A percentile compares a stretch with the other conserved stretches of the same genome.
phyloP scores from a whole-genome alignment of 2,888 invertebrate genomes.

The Megaustenia siamemsis region DNA sequence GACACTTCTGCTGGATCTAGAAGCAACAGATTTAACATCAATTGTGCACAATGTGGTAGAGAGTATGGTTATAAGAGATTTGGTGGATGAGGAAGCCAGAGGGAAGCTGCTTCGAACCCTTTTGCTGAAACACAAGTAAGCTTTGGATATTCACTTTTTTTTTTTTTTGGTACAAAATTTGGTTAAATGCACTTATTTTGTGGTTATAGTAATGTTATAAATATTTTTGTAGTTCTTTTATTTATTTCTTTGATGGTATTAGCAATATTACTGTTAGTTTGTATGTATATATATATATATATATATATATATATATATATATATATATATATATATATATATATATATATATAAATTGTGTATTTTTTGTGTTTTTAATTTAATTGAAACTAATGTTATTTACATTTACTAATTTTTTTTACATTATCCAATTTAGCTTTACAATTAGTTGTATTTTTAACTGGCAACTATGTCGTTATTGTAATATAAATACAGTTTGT shows the following conservation, averaged over 20 bases:
- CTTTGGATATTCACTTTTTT: conserved; percentile 12
- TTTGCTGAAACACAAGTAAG: conserved; percentile 89
- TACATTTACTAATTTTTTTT: too few relatives aligned
- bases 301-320: too few relatives aligned
- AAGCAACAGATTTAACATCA: conserved; percentile 90
- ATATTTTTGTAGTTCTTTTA: not conserved
- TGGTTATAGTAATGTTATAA: not conserved
- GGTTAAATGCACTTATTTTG: not conserved
- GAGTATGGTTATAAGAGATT: conserved; percentile 90
- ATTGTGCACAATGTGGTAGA: conserved; percentile 82
- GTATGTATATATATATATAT: too few relatives aligned
- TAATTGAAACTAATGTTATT: too few relatives aligned
- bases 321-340: too few relatives aligned
- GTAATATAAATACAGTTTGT: too few relatives aligned
- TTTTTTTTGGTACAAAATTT: not conserved
- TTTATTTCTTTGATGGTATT: not conserved
- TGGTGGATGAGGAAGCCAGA: conserved; percentile 89
- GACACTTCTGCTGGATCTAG: conserved; percentile 91
- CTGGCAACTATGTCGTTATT: too few relatives aligned
- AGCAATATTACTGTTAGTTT: not conserved
- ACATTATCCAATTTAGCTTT: too few relatives aligned
- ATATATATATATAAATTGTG: too few relatives aligned
- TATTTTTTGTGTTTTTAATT: too few relatives aligned
- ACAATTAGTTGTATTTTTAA: too few relatives aligned
- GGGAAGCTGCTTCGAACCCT: conserved; percentile 91